Evolutionary conservation across 1,140 invertebrate genomes (phyloP).

Genomic region (Caenorhabditis tropicalis): DNA sequence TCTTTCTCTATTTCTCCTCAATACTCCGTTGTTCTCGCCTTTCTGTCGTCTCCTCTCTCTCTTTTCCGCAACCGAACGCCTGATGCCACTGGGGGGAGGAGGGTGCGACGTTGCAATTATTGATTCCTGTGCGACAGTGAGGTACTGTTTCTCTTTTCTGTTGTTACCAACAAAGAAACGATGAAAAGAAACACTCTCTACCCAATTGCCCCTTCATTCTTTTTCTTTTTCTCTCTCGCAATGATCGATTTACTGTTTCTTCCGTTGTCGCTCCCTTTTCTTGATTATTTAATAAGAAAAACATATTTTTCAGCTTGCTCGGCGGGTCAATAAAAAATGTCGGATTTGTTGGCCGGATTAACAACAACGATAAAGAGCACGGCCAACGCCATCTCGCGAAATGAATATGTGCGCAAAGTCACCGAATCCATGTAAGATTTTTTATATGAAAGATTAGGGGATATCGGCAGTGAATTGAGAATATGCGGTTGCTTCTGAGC

Average conservation of each 20-base stretch:
- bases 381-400: background rate
- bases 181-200: background rate
- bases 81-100: background rate
- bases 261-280: too few species aligned
- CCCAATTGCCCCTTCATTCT: background rate
- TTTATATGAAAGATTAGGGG: background rate
- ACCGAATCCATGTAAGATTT: slow-evolving; percentile 3
- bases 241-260: background rate
- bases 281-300: background rate
- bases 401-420: slow-evolving; percentile 4
- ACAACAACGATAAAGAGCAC: slow-evolving; percentile 7
- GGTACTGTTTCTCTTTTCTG: too few species aligned
- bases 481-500: too few species aligned
- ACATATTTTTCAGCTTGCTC: background rate
- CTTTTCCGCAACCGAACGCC: slow-evolving; percentile 9
- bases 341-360: background rate
- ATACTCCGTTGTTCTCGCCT: background rate
- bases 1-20: background rate
- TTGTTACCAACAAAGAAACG: background rate
- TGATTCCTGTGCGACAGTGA: background rate
- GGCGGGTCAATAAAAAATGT: background rate
- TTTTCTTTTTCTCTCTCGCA: background rate
- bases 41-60: background rate
- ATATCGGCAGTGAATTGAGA: too few species aligned
- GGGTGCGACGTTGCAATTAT: background rate